Conservation (phyloP, 2,797 vertebrate species). For the Antennarius maculatus region DNA sequence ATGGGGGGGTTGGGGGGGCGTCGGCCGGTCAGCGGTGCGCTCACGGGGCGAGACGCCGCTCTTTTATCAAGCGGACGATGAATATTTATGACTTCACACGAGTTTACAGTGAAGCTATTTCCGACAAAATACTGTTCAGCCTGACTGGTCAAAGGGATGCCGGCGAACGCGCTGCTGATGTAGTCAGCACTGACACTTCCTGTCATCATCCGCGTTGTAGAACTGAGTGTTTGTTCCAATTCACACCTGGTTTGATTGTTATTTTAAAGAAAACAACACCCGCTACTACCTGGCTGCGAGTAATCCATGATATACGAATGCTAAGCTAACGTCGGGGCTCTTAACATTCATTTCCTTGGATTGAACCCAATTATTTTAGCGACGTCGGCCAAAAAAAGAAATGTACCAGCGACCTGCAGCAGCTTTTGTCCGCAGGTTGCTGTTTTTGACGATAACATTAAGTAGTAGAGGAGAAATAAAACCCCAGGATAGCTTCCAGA, state of each 20-base stretch:
- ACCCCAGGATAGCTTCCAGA: neutral
- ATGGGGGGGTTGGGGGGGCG: constrained; percentile 1
- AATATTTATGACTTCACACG: constrained; percentile 62
- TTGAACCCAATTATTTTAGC: too few species aligned
- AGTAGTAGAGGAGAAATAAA: neutral
- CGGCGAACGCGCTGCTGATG: constrained; percentile 23
- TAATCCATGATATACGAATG: neutral
- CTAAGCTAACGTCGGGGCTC: neutral
- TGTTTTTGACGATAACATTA: neutral
- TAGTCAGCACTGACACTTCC: constrained; percentile 16
- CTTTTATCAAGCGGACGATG: constrained; percentile 59
- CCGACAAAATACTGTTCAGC: constrained; percentile 48
- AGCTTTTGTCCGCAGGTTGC: neutral
- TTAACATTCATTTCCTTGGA: too few species aligned
- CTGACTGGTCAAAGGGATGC: constrained; percentile 35
- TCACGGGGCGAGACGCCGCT: constrained; percentile 34
- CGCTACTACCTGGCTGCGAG: neutral
- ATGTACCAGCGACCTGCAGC: too few species aligned
- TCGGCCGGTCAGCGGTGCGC: constrained; percentile 51
- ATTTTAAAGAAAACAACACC: neutral
- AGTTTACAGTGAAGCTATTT: constrained; percentile 44
- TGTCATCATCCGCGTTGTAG: constrained; percentile 5
- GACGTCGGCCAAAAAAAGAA: too few species aligned
- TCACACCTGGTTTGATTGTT: constrained; percentile 10
- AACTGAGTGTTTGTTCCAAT: neutral